Evolutionary conservation across 2,113 vertebrate species (phyloP), one percentile per base, ranked within the genome.

Genomic region (Grammomys dolichurus): DNA sequence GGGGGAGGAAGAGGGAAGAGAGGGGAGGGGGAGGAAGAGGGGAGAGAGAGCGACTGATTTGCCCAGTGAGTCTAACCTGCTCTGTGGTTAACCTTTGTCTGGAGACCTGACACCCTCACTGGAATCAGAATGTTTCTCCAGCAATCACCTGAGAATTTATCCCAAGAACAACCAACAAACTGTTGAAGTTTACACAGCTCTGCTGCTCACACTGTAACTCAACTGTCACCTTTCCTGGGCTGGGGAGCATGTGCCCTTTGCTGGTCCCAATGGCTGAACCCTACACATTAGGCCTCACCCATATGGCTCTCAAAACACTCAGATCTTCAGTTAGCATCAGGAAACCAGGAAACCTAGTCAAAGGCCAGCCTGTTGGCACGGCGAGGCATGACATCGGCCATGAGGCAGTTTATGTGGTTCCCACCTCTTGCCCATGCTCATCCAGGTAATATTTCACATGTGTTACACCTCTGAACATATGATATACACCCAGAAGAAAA

Each of bases 321-420:
- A 92, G 82, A 91, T 77, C 87, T 72, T 0, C 0, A 92, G 67
- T 63, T 85, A 90, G 81, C 72, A 82, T 9, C 31, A 73, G 85
- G 84, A 90, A 93, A 94, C 70, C 97, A 95, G 58, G 92, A 97
- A 95, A 87, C n/a, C 46, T 12, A n/a, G 91, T 94, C 26, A 97
- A 70, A 97, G 93, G 65, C 43, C 88, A 90, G 72, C 13, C 75
- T 28, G 40, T 0, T 0, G 85, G 54, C 72, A 1, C 36, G n/a
- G 0, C 0, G 8, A 31, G 6, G 22, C 58, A 3, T 40, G 1
- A 20, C 46, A 43, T 26, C 77, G 26, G 16, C 60, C 22, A 10
- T 40, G 3, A 48, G 9, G 81, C 24, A 36, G 26, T 19, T n/a
- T 8, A 19, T 0, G 3, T 0, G 28, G 85, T 31, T 12, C 36